Conservation (phyloP, 53 echinoderm and acorn worm species). For the Glandiceps talaboti region DNA sequence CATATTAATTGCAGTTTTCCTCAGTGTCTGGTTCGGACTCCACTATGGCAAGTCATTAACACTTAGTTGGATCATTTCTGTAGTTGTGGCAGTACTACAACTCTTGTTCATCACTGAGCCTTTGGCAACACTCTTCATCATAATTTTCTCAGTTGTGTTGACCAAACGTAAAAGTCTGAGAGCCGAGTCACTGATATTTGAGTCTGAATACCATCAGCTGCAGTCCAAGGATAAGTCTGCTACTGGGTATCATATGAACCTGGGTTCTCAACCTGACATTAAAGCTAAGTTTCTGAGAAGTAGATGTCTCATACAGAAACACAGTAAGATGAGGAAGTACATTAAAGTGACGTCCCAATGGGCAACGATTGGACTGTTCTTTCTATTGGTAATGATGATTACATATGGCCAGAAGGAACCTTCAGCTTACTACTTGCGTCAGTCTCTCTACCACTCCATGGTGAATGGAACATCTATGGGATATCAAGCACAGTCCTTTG, state of each 20-base stretch:
- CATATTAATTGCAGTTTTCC: neutral
- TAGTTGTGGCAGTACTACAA: neutral
- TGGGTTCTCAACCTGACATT: too few relatives aligned
- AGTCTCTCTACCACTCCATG: neutral
- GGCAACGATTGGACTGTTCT: neutral
- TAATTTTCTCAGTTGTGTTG: neutral
- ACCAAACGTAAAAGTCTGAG: neutral
- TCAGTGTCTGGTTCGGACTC: neutral
- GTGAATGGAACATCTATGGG: neutral
- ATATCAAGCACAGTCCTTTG: neutral
- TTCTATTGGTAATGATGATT: neutral
- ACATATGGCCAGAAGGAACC: neutral
- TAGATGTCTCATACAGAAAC: neutral
- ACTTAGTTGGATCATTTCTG: neutral
- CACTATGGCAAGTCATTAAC: neutral
- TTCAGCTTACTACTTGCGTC: neutral
- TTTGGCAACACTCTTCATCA: neutral
- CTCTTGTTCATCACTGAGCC: neutral
- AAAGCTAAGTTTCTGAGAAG: neutral
- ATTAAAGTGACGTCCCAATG: neutral
- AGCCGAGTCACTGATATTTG: neutral
- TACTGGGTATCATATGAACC: too few relatives aligned
- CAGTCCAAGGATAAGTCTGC: neutral
- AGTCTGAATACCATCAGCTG: neutral
- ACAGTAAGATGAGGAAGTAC: neutral